Percentiles rank a stretch among this genome's conserved stretches.
Conservation (phyloP, 1,140 invertebrate genomes). For the Tetramorium parvispinum region DNA sequence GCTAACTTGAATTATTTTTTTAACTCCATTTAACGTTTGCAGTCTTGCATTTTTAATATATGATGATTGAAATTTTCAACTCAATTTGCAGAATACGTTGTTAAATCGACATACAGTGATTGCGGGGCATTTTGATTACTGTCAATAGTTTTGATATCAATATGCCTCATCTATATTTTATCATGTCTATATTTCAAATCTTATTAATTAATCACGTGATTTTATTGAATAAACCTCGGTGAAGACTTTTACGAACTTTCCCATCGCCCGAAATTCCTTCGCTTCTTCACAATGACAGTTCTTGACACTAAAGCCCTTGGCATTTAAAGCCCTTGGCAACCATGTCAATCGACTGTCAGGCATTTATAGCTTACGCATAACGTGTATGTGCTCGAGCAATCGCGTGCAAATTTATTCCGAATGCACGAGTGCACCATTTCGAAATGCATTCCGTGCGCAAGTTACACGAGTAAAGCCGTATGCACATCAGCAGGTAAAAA, state of each 20-base stretch:
- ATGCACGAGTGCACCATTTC: slow-evolving; percentile 17
- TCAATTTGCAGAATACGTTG: neutral
- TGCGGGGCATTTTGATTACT: neutral
- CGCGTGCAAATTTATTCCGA: slow-evolving; percentile 78
- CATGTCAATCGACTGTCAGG: slow-evolving; percentile 17
- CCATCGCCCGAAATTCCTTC: neutral
- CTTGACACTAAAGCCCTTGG: neutral
- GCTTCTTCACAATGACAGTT: neutral
- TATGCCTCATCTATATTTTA: neutral
- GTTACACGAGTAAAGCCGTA: neutral
- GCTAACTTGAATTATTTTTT: neutral
- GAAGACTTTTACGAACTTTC: neutral
- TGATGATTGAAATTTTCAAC: neutral
- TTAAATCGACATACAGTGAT: neutral
- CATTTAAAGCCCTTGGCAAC: slow-evolving; percentile 8
- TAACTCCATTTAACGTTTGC: neutral
- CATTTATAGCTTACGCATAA: slow-evolving; percentile 14
- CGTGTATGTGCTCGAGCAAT: slow-evolving; percentile 17
- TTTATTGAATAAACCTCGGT: neutral
- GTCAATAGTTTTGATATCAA: neutral
- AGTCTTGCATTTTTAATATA: neutral
- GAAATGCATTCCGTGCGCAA: neutral
- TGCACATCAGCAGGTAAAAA: neutral
- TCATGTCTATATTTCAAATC: neutral
- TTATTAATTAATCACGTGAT: neutral